Conservation (phyloP, 2,888 invertebrate species). For the Shargacucullia verbasci region DNA sequence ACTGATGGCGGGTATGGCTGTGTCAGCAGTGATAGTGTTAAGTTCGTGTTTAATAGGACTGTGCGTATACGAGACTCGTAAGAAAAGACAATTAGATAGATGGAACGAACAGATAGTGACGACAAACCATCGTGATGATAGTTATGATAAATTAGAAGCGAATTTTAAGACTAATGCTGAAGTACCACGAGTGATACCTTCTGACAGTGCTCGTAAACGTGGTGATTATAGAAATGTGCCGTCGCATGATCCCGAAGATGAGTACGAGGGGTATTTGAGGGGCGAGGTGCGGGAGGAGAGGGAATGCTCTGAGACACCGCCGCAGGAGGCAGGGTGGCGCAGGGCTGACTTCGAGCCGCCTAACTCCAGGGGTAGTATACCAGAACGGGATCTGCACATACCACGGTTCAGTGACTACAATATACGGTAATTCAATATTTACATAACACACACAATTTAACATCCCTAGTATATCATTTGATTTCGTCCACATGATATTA, state of each 20-base stretch:
- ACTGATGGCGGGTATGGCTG: slow-evolving; percentile 91
- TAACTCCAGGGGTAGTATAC: slow-evolving; percentile 60
- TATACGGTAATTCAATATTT: slow-evolving; percentile 83
- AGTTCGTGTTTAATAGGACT: slow-evolving; percentile 91
- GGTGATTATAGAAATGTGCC: slow-evolving; percentile 93
- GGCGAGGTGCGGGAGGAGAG: slow-evolving; percentile 70
- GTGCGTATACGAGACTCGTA: slow-evolving; percentile 91
- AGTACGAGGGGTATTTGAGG: slow-evolving; percentile 83
- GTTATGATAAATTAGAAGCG: slow-evolving; percentile 94
- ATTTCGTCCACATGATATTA: no score
- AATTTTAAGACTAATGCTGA: slow-evolving; percentile 86
- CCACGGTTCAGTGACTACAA: slow-evolving; percentile 89
- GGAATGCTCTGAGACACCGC: slow-evolving; percentile 71
- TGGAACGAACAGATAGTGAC: slow-evolving; percentile 87
- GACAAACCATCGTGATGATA: slow-evolving; percentile 88
- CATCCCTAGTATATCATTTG: slow-evolving; percentile 7
- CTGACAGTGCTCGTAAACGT: slow-evolving; percentile 86
- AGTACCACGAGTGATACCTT: slow-evolving; percentile 72
- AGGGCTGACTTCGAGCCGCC: slow-evolving; percentile 72
- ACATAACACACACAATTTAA: no score
- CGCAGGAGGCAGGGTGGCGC: slow-evolving; percentile 73
- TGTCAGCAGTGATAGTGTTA: slow-evolving; percentile 91
- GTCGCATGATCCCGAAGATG: slow-evolving; percentile 91
- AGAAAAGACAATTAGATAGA: slow-evolving; percentile 88
- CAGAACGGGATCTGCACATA: slow-evolving; percentile 91